phyloP scores from a whole-genome alignment of 2,113 vertebrate genomes.

The Cranoglanis bouderius region DNA sequence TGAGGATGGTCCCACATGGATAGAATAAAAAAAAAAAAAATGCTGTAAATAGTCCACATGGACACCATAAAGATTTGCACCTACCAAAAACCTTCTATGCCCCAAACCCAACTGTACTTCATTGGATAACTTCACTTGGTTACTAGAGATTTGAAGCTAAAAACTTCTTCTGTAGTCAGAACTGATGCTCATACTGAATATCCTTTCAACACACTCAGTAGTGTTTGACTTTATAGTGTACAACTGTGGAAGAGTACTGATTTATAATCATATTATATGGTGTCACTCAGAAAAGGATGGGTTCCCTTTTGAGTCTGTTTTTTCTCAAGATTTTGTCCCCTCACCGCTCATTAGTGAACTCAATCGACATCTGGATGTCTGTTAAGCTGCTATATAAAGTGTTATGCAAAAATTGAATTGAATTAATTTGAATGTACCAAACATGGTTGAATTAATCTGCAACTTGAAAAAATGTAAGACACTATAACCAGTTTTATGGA shows the following conservation, averaged over 20 bases:
- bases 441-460: too few relatives aligned
- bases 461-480: too few relatives aligned
- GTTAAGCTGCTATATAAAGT: neutral
- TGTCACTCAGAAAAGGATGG: neutral
- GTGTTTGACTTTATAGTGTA: neutral
- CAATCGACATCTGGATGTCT: neutral
- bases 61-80: neutral
- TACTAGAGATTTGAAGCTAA: neutral
- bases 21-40: neutral
- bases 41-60: neutral
- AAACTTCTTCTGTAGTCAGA: too few relatives aligned
- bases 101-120: neutral
- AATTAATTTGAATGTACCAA: too few relatives aligned
- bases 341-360: neutral
- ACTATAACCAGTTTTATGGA: too few relatives aligned
- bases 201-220: too few relatives aligned
- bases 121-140: neutral
- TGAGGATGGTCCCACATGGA: neutral
- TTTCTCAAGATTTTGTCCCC: neutral
- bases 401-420: too few relatives aligned
- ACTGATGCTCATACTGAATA: too few relatives aligned
- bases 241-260: too few relatives aligned
- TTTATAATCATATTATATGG: neutral
- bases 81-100: neutral
- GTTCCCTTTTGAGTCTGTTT: neutral